phyloP scores from a whole-genome alignment of 2,888 invertebrate species.

The Melanophora roralis region DNA sequence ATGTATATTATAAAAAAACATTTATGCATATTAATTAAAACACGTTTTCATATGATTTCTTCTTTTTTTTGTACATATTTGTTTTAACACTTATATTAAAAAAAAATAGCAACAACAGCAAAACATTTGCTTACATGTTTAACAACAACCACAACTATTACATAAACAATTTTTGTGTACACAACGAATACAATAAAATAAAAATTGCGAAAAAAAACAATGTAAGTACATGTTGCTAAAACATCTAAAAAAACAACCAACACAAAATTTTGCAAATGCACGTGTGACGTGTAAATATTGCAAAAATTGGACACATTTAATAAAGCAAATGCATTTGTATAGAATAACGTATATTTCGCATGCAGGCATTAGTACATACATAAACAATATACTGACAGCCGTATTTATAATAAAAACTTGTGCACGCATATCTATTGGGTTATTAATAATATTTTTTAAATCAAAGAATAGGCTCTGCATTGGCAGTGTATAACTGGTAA shows the following conservation, averaged over 20 bases:
- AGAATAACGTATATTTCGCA: background rate
- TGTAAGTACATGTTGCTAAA: constrained; percentile 17
- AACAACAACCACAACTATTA: constrained; percentile 12
- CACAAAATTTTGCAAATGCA: constrained; percentile 11
- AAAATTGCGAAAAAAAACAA: background rate
- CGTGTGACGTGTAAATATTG: constrained; percentile 23
- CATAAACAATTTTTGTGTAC: background rate
- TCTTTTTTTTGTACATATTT: constrained; percentile 28
- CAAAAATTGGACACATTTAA: constrained; percentile 5
- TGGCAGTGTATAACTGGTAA: no score
- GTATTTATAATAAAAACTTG: no score
- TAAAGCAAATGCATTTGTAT: background rate
- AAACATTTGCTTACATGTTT: background rate
- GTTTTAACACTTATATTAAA: constrained; percentile 17
- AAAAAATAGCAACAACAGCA: background rate
- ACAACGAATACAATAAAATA: background rate
- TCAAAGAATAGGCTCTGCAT: no score
- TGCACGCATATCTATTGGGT: no score
- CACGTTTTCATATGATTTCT: constrained; percentile 40
- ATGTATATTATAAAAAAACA: constrained; percentile 27
- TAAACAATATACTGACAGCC: background rate
- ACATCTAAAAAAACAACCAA: background rate
- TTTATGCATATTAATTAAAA: constrained; percentile 54
- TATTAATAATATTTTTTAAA: no score
- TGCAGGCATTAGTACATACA: background rate